Percentiles rank a stretch among this genome's conserved stretches.
Conservation (phyloP, 1,140 invertebrate species). For the Cherax destructor region DNA sequence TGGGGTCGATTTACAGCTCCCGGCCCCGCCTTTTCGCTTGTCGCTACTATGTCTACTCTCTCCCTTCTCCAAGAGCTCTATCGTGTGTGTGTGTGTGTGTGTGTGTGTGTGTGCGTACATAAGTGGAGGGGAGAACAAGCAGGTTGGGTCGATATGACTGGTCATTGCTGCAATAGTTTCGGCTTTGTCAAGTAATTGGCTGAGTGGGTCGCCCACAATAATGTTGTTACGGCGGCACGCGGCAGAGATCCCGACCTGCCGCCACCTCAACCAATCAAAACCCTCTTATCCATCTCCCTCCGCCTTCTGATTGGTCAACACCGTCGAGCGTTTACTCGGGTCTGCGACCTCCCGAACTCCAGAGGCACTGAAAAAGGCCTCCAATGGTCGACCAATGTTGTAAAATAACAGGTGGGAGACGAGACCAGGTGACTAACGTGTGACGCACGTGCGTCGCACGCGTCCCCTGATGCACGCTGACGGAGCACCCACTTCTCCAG, state of each 20-base stretch:
- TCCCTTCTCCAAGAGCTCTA: too few relatives aligned
- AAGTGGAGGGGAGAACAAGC: background rate
- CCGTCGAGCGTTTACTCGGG: background rate
- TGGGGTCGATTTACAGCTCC: too few relatives aligned
- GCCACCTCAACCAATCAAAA: slow-evolving; percentile 20
- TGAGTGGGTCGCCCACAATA: slow-evolving; percentile 56
- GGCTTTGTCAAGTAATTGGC: slow-evolving; percentile 61
- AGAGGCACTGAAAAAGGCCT: background rate
- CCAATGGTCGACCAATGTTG: background rate
- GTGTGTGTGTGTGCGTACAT: background rate
- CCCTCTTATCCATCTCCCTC: background rate
- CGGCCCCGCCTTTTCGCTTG: too few relatives aligned
- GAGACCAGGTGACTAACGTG: background rate
- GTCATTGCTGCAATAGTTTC: slow-evolving; percentile 50
- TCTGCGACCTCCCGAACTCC: too few relatives aligned
- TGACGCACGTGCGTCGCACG: background rate
- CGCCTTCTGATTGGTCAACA: slow-evolving; percentile 29
- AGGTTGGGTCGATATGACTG: slow-evolving; percentile 35
- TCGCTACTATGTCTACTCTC: too few relatives aligned
- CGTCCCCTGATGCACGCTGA: too few relatives aligned
- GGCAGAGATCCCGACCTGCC: background rate
- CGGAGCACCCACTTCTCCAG: background rate
- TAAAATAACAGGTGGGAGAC: too few relatives aligned
- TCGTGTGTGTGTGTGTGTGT: slow-evolving; percentile 32
- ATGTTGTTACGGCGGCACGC: slow-evolving; percentile 56